A percentile compares a stretch with the other conserved stretches of the same genome.
phyloP scores from a whole-genome alignment of 2,797 vertebrate genomes.

The Myotis vivesi region DNA sequence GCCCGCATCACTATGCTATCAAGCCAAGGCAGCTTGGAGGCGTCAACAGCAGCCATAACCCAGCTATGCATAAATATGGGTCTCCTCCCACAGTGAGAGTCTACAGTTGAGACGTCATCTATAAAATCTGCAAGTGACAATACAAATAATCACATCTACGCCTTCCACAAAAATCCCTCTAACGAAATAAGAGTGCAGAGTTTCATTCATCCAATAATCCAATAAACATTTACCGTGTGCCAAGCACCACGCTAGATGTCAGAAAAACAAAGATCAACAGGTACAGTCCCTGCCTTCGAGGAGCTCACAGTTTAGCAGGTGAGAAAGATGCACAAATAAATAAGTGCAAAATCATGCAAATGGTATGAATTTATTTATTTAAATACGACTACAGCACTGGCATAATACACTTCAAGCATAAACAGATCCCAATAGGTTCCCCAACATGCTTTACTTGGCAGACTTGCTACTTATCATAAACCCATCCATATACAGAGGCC shows the following conservation, averaged over 20 bases:
- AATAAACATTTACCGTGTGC: background rate
- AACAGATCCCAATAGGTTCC: constrained; percentile 9
- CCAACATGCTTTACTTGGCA: constrained; percentile 38
- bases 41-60: background rate
- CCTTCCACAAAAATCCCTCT: constrained; percentile 44
- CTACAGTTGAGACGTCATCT: background rate
- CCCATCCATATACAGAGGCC: constrained; percentile 3
- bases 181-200: background rate
- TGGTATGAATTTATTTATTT: background rate
- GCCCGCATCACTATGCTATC: background rate
- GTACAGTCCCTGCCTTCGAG: constrained; percentile 2
- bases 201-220: background rate
- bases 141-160: background rate
- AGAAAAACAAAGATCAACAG: constrained; percentile 30
- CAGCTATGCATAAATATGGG: background rate
- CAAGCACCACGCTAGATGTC: background rate
- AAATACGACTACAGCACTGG: background rate
- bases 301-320: constrained; percentile 10
- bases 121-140: constrained; percentile 29
- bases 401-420: constrained; percentile 20
- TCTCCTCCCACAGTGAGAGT: background rate
- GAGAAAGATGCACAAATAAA: constrained; percentile 22
- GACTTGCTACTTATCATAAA: constrained; percentile 48
- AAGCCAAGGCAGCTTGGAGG: background rate
- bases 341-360: background rate